A percentile compares a stretch with the other conserved stretches of the same genome.
phyloP scores from a whole-genome alignment of 2,888 invertebrate genomes.

The Heteromyza rotundicornis region DNA sequence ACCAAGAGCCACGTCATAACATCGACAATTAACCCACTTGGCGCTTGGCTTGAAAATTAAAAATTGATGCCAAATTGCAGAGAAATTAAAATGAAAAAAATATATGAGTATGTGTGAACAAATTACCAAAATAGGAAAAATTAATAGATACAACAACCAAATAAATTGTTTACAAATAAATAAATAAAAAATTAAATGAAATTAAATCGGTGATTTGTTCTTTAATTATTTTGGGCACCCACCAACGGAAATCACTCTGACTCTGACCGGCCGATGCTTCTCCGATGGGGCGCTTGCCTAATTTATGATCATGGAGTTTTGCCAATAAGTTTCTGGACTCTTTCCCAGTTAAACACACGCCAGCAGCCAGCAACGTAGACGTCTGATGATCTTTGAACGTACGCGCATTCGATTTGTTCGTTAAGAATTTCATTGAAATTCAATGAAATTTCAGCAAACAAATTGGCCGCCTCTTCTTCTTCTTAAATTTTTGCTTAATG shows the following conservation, averaged over 20 bases:
- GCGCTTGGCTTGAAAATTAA: not conserved
- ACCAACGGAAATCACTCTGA: not conserved
- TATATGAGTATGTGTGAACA: no score
- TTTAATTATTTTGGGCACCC: no score
- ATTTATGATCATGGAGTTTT: constrained; percentile 61
- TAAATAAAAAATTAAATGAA: no score
- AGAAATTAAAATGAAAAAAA: constrained; percentile 33
- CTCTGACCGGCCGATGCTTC: not conserved
- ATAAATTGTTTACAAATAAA: no score
- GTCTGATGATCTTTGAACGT: constrained; percentile 41
- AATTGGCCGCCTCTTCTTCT: not conserved
- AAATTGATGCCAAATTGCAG: constrained; percentile 38
- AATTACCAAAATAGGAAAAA: constrained; percentile 25
- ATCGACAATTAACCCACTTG: constrained; percentile 32
- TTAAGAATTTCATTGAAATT: constrained; percentile 18
- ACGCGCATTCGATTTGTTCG: constrained; percentile 14
- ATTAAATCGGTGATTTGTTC: no score
- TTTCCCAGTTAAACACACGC: constrained; percentile 37
- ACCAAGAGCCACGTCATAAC: no score
- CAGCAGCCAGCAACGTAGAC: constrained; percentile 31
- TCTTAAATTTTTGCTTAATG: constrained; percentile 1
- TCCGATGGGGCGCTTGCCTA: constrained; percentile 36
- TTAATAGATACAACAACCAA: constrained; percentile 6
- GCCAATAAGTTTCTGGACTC: constrained; percentile 56
- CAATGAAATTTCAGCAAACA: not conserved